Evolutionary conservation across 2,797 vertebrate species (phyloP).

Genomic region (Brotula barbata): DNA sequence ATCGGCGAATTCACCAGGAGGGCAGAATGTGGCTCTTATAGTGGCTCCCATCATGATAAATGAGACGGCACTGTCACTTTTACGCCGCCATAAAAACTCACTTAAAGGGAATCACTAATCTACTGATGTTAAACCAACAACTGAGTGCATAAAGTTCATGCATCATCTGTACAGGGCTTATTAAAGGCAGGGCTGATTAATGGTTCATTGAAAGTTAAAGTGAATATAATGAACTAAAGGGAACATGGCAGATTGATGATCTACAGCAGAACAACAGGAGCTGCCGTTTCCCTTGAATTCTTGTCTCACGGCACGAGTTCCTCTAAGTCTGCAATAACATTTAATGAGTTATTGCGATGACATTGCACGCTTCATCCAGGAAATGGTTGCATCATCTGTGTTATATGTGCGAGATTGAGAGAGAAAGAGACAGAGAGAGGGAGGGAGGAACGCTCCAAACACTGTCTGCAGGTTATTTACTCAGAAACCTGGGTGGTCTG

Average conservation of each 20-base stretch:
- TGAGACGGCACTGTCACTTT: too few species aligned
- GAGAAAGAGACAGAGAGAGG: constrained; percentile 16
- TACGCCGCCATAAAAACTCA: background rate
- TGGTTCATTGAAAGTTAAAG: too few species aligned
- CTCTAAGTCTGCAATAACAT: constrained; percentile 40
- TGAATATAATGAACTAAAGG: background rate
- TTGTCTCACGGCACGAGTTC: constrained; percentile 4
- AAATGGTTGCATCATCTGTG: constrained; percentile 4
- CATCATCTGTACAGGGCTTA: too few species aligned
- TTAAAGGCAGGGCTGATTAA: too few species aligned
- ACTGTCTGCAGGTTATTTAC: constrained; percentile 48
- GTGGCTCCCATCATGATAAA: too few species aligned
- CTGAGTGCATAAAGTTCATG: background rate
- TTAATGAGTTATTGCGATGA: constrained; percentile 43
- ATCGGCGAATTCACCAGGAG: too few species aligned
- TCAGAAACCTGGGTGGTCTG: constrained; percentile 37
- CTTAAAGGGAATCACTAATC: background rate
- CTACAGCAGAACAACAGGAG: background rate
- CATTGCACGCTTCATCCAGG: constrained; percentile 11
- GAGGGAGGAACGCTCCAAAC: constrained; percentile 29
- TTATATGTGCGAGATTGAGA: constrained; percentile 6
- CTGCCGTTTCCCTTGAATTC: background rate
- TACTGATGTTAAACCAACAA: background rate
- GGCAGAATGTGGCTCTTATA: too few species aligned
- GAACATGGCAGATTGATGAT: background rate